Evolutionary conservation across 2,888 invertebrate species (phyloP).

Genomic region (Allygus modestus): DNA sequence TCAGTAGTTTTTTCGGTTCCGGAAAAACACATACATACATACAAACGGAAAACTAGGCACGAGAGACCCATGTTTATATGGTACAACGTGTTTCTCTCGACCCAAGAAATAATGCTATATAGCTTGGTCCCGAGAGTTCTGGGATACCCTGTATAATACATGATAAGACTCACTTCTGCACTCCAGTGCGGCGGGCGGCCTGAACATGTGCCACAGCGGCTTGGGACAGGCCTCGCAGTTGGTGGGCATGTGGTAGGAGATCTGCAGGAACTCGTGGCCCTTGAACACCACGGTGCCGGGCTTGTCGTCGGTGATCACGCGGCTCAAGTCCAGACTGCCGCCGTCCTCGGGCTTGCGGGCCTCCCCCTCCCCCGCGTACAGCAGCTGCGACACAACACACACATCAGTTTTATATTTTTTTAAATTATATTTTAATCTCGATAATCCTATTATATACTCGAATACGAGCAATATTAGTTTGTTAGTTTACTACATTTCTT

Average conservation of each 20-base stretch:
- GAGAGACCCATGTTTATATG: too few species aligned
- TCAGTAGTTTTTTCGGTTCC: too few species aligned
- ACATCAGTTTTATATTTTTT: too few species aligned
- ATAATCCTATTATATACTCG: too few species aligned
- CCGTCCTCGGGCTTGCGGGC: conserved; percentile 84
- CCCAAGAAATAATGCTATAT: too few species aligned
- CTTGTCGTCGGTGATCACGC: conserved; percentile 75
- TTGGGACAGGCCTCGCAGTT: conserved; percentile 98
- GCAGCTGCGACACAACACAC: conserved; percentile 78
- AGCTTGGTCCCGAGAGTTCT: too few species aligned
- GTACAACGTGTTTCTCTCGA: too few species aligned
- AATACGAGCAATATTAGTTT: too few species aligned
- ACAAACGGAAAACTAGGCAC: too few species aligned
- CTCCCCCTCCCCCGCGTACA: conserved; percentile 98
- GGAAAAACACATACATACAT: too few species aligned
- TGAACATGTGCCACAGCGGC: conserved; percentile 98
- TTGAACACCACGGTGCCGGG: conserved; percentile 86
- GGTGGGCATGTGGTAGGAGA: conserved; percentile 98
- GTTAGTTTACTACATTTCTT: too few species aligned
- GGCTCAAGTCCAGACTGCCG: conserved; percentile 71
- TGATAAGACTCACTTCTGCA: conserved; percentile 91
- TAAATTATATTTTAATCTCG: not conserved
- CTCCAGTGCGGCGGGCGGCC: conserved; percentile 98
- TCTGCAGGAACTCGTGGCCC: conserved; percentile 97
- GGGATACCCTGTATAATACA: too few species aligned